These are phyloP conservation scores for Araneus ventricosus DNA, from an alignment of 1,140 invertebrate species.

Conservation along the genomic window DNA sequence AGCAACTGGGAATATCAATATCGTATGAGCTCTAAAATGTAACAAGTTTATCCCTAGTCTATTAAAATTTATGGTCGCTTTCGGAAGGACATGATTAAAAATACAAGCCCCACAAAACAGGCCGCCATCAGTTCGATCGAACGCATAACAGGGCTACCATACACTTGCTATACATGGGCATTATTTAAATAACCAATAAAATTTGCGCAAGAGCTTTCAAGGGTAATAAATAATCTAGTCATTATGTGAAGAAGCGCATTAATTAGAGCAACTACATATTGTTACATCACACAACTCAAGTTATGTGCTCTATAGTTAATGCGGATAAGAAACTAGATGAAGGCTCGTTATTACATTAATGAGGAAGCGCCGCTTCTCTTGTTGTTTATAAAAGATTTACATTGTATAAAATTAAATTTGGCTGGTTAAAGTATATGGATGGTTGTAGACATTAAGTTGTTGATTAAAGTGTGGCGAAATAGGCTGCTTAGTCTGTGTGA, in stretches of 20 bases:
- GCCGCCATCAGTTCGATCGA: background rate
- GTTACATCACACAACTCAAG: background rate
- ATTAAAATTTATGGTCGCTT: background rate
- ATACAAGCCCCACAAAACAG: background rate
- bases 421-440: background rate
- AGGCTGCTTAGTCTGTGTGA: background rate
- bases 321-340: background rate
- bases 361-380: background rate
- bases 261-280: background rate
- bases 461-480: background rate
- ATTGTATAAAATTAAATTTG: conserved; percentile 4
- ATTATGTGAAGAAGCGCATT: background rate
- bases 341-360: background rate
- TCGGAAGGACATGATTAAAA: background rate
- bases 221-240: background rate
- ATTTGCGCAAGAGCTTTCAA: background rate
- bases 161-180: too few relatives aligned
- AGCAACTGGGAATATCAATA: too few relatives aligned
- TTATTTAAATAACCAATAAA: background rate
- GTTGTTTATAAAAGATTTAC: background rate
- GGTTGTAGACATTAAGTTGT: background rate
- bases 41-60: too few relatives aligned
- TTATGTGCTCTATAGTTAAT: background rate
- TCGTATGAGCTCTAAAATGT: too few relatives aligned
- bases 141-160: background rate